phyloP scores from a whole-genome alignment of 2,113 vertebrate genomes.

The Daphoenositta chrysoptera region DNA sequence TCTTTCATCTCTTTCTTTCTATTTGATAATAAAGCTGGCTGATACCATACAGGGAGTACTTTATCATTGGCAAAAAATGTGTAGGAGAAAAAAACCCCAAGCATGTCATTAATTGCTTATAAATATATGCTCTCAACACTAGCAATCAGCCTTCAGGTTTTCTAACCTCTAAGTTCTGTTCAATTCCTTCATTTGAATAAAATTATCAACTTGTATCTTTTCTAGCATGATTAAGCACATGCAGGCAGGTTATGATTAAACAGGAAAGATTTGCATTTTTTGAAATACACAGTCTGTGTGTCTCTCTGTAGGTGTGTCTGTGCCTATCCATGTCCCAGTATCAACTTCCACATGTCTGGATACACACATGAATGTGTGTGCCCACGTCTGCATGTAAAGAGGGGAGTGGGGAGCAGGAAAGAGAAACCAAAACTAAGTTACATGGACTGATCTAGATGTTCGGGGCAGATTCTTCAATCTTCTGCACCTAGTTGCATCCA shows the following conservation, averaged over 20 bases:
- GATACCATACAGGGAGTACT: slow-evolving; percentile 27
- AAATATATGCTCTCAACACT: slow-evolving; percentile 40
- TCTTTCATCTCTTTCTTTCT: slow-evolving; percentile 30
- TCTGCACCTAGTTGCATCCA: not conserved
- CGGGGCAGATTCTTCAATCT: not conserved
- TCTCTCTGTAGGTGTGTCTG: not conserved
- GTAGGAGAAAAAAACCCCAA: not conserved
- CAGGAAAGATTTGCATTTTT: not conserved
- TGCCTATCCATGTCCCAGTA: not conserved
- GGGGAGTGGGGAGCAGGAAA: not conserved
- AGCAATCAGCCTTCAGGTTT: slow-evolving; percentile 31
- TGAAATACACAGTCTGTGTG: not conserved
- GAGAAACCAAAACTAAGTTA: not conserved
- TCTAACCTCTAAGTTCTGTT: slow-evolving; percentile 19
- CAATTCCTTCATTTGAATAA: slow-evolving; percentile 34
- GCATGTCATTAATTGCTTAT: slow-evolving; percentile 60
- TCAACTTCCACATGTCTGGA: not conserved
- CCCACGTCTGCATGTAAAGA: not conserved
- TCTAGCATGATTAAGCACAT: not conserved
- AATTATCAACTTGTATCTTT: slow-evolving; percentile 28
- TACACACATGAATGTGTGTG: not conserved
- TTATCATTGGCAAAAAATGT: slow-evolving; percentile 8
- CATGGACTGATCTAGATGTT: not conserved
- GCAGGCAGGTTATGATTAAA: not conserved
- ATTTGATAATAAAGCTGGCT: slow-evolving; percentile 17